Percentiles rank a stretch among this genome's conserved stretches.
phyloP scores from a whole-genome alignment of 2,113 vertebrate genomes.

The Ardeotis arabs region DNA sequence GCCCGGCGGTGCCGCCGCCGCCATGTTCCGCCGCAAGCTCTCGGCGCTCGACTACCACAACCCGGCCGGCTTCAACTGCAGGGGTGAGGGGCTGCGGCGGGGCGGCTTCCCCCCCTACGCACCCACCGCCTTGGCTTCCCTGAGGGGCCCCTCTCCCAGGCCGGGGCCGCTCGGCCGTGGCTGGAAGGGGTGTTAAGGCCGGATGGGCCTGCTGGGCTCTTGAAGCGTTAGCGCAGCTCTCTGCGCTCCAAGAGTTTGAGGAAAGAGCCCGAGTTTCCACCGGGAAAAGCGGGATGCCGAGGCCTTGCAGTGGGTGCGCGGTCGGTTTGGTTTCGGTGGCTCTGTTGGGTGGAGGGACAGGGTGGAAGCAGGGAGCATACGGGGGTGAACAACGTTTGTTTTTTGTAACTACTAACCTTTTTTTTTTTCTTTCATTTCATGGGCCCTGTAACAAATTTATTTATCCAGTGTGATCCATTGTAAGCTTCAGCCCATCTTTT shows the following conservation, averaged over 20 bases:
- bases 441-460: neutral
- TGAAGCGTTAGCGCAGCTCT: neutral
- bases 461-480: rapidly evolving
- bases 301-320: rapidly evolving
- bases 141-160: too few species aligned
- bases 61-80: conserved; percentile 85
- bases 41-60: conserved; percentile 93
- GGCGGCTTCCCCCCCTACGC: too few species aligned
- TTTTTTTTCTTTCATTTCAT: neutral
- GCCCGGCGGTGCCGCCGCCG: neutral
- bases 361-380: rapidly evolving
- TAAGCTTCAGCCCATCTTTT: neutral
- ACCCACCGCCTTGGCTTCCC: too few species aligned
- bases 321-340: neutral
- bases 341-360: rapidly evolving
- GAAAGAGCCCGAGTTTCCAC: neutral
- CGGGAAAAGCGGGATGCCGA: rapidly evolving
- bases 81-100: conserved; percentile 74
- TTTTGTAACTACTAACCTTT: neutral
- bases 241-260: too few species aligned
- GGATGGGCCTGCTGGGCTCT: too few species aligned
- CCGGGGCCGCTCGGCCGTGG: too few species aligned
- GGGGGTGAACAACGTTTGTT: too few species aligned
- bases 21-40: conserved; percentile 92
- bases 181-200: neutral